Evolutionary conservation across 2,888 invertebrate genomes (phyloP), one percentile per base, ranked within the genome.

Genomic region (Notodonta dromedarius): DNA sequence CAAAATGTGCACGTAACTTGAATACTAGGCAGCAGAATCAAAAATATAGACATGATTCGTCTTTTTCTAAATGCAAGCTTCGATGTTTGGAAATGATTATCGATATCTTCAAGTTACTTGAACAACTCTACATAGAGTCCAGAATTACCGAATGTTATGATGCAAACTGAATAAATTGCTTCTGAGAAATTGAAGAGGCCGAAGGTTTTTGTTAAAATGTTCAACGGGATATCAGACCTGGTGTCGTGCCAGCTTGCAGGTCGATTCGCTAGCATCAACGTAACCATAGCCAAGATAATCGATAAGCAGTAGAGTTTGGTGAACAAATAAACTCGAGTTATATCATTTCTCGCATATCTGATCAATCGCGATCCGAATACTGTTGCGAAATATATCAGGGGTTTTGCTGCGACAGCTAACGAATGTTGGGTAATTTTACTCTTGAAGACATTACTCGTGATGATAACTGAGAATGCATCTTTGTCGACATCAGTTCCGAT

Each of bases 141-240:
- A 46, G 80, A 70, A 55, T 85, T 86, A 12, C 67, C 65, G 56
- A 86, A 77, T 3, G 83, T 71, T 12, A 73, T 63, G 7, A 78
- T 70, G 16, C 83, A 73, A 40, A 84, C 70, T 5, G 74, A 73
- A 66, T 83, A 82, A 39, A 79, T 59, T 4, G 72, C 74, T 79
- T 88, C 89, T 11, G 76, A 44, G 5, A 66, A 74, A 62, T 74
- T 77, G 4, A 79, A 58, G 9, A 71, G 65, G 2, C 77, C 76
- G 57, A 73, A 87, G 4, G 70, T 70, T 78, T 79, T 86, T 0
- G 86, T 82, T 14, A 88, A 60, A 40, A 87, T 72, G 46, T 85
- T 83, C 5, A 89, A 63, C 1, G 89, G 89, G 5, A 83, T 60
- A 58, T 89, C 89, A 12, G 74, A 60, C 56, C 63, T 78, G 0